Evolutionary conservation across 2,888 invertebrate species (phyloP).

Genomic region (Agrotis clavis): DNA sequence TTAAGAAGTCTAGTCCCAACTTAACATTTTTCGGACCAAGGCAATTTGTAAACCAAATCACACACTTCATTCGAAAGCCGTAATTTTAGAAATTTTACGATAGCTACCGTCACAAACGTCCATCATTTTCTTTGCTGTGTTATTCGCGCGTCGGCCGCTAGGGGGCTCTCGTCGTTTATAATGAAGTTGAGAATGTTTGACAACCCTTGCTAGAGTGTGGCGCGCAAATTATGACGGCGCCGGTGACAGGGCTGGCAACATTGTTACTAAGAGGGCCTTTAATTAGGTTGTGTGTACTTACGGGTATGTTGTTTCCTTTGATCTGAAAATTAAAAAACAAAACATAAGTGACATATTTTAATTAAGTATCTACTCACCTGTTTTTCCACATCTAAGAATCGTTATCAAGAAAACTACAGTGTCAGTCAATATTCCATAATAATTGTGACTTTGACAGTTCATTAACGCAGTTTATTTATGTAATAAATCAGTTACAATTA

Average conservation of each 20-base stretch:
- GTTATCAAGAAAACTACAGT: no score
- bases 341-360: not conserved
- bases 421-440: no score
- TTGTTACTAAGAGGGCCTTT: constrained; percentile 5
- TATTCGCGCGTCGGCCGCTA: constrained; percentile 68
- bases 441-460: no score
- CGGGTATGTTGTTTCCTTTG: not conserved
- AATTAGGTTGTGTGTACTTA: constrained; percentile 33
- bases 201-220: constrained; percentile 73
- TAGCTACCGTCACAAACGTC: constrained; percentile 42
- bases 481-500: not conserved
- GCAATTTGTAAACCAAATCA: constrained; percentile 17
- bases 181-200: constrained; percentile 79
- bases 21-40: not conserved
- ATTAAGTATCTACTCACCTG: no score
- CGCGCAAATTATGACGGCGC: constrained; percentile 72
- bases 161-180: constrained; percentile 72
- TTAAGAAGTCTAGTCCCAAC: not conserved
- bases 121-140: constrained; percentile 64
- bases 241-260: constrained; percentile 72
- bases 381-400: no score
- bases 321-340: constrained; percentile 38
- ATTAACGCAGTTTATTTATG: not conserved
- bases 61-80: constrained; percentile 14
- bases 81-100: constrained; percentile 39